These are phyloP conservation scores for Danaus melanippus DNA, from an alignment of 1,140 invertebrate genomes.

Conservation along the genomic window DNA sequence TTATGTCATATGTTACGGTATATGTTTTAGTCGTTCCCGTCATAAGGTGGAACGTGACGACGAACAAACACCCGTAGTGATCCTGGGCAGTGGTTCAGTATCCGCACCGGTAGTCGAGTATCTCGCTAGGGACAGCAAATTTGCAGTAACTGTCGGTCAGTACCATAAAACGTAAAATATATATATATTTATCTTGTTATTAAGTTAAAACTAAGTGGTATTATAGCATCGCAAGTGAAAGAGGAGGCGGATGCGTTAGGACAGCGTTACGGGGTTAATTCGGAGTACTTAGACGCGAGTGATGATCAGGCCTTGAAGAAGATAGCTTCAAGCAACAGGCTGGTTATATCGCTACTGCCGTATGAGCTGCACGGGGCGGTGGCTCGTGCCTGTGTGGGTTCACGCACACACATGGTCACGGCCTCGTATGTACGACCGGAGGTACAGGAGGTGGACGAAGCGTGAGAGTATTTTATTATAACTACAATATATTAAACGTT, in stretches of 20 bases:
- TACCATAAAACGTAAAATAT: constrained; percentile 12
- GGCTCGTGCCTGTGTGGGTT: constrained; percentile 89
- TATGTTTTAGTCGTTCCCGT: constrained; percentile 59
- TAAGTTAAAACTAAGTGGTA: neutral
- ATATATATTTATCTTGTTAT: neutral
- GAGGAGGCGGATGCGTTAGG: constrained; percentile 90
- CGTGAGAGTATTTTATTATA: constrained; percentile 71
- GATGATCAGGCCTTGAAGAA: constrained; percentile 75
- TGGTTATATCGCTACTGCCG: constrained; percentile 92
- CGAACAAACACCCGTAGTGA: constrained; percentile 79
- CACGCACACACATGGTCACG: constrained; percentile 94
- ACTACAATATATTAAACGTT: constrained; percentile 3
- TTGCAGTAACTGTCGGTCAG: constrained; percentile 87
- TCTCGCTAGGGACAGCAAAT: constrained; percentile 84
- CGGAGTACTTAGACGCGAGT: constrained; percentile 84
- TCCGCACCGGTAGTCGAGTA: constrained; percentile 95
- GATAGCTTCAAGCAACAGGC: constrained; percentile 32
- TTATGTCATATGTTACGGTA: too few relatives aligned
- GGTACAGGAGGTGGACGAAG: constrained; percentile 84
- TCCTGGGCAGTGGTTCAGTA: constrained; percentile 96
- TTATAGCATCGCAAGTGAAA: constrained; percentile 85
- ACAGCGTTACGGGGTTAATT: constrained; percentile 84
- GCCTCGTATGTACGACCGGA: constrained; percentile 93
- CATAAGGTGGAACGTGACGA: constrained; percentile 71
- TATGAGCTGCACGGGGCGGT: constrained; percentile 89